Evolutionary conservation across 1,140 invertebrate species (phyloP), one percentile per base, ranked within the genome.

Genomic region (Parapsyche elsis): DNA sequence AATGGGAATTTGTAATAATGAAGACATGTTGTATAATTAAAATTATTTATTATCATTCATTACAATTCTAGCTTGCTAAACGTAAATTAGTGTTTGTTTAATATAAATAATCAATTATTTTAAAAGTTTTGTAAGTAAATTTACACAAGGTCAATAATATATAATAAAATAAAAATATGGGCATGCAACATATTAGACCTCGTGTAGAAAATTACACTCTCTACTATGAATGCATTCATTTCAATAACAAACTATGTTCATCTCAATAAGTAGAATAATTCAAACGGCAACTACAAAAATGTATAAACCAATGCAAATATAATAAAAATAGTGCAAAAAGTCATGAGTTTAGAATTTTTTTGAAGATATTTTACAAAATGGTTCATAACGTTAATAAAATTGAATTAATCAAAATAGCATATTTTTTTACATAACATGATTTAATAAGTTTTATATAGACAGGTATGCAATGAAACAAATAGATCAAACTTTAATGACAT

Each of bases 1-100:
- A n/a, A 7, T 2, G 19, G 80, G 61, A 24, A 30, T 0, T 46
- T 19, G 10, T 84, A 89, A 89, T 87, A 85, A 88, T 87, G 88
- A 86, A 84, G 85, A 79, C 78, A 85, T 81, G 84, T 88, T 88
- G 88, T 89, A 89, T 89, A 89, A 89, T 89, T 89, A 89, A 89
- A 89, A 89, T 89, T 89, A 89, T 89, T 89, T 89, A 89, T 89
- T 89, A 89, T 90, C 88, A 87, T 89, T 88, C 88, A 88, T 90
- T 87, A 90, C 89, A 90, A 88, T 88, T 89, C 88, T 89, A 90
- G 88, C 88, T 89, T 89, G 88, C 88, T 89, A 89, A 89, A 89
- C 88, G 87, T 89, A 89, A 84, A 89, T 89, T 89, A 89, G 88
- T 83, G 81, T 78, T 82, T 90, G 88, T 90, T 89, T 89, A 88